phyloP scores from a whole-genome alignment of 2,888 invertebrate species.

The Tiliacea aurago region DNA sequence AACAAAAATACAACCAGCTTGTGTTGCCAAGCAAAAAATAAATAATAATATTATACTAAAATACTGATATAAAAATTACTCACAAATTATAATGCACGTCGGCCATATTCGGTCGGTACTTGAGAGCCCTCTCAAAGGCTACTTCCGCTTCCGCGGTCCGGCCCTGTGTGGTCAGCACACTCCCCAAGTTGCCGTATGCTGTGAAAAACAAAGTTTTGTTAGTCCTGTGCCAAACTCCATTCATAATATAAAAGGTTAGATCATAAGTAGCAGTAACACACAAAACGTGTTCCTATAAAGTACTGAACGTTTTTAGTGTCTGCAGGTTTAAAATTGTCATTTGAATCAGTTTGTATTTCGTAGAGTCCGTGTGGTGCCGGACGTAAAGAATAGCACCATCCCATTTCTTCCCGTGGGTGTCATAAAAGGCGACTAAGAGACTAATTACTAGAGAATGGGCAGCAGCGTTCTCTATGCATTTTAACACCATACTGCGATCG shows the following conservation, averaged over 20 bases:
- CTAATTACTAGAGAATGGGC: too few species aligned
- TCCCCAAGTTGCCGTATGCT: constrained; percentile 99
- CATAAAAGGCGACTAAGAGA: too few species aligned
- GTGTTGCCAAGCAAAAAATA: too few species aligned
- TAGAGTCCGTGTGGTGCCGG: too few species aligned
- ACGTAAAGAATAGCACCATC: too few species aligned
- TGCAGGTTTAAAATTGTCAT: too few species aligned
- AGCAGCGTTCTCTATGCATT: too few species aligned
- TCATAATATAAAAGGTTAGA: constrained; percentile 24
- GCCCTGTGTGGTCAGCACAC: constrained; percentile 97
- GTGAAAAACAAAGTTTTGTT: constrained; percentile 80
- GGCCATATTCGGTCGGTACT: constrained; percentile 98
- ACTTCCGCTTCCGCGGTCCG: constrained; percentile 96
- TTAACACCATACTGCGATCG: too few species aligned
- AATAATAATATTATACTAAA: not conserved
- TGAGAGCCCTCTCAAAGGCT: constrained; percentile 97
- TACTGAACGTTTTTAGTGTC: not conserved
- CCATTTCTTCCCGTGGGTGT: too few species aligned
- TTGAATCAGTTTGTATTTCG: not conserved
- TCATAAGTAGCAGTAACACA: not conserved
- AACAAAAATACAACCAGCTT: too few species aligned
- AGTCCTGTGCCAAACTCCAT: constrained; percentile 38
- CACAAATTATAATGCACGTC: constrained; percentile 99
- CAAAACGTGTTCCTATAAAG: not conserved
- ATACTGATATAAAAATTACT: constrained; percentile 87